Evolutionary conservation across 64 coral and sea anemone species (phyloP).

Genomic region (Trachythela sp.): DNA sequence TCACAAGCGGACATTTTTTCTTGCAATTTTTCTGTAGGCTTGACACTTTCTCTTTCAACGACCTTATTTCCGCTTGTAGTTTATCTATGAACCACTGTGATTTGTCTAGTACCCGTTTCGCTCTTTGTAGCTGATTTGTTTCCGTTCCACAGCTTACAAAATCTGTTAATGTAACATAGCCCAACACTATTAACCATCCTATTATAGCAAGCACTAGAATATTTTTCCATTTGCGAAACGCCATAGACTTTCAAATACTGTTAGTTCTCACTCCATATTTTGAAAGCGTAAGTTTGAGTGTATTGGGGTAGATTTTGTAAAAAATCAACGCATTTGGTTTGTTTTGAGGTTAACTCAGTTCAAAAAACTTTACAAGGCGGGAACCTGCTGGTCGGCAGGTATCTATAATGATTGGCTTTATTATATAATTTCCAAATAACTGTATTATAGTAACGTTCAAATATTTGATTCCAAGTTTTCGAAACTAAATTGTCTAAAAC

Average conservation of each 20-base stretch:
- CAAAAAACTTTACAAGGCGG: too few relatives aligned
- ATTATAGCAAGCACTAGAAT: background rate
- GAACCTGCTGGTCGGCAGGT: background rate
- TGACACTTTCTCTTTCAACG: background rate
- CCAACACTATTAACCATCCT: background rate
- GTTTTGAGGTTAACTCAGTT: background rate
- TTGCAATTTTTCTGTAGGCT: background rate
- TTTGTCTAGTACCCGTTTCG: background rate
- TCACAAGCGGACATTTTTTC: background rate
- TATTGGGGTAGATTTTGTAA: background rate
- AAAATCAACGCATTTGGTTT: background rate
- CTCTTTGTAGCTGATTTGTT: background rate
- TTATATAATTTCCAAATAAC: background rate
- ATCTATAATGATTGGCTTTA: background rate
- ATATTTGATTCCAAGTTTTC: background rate
- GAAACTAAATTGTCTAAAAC: too few relatives aligned
- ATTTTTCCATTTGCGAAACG: background rate
- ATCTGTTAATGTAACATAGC: background rate
- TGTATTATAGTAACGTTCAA: too few relatives aligned
- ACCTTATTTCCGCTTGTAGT: background rate
- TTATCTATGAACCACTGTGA: background rate
- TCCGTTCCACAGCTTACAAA: background rate
- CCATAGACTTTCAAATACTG: background rate
- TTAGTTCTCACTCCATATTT: background rate
- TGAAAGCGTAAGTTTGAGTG: background rate